Conservation (phyloP, 2,113 vertebrate species). For the Paracanthobrama guichenoti region DNA sequence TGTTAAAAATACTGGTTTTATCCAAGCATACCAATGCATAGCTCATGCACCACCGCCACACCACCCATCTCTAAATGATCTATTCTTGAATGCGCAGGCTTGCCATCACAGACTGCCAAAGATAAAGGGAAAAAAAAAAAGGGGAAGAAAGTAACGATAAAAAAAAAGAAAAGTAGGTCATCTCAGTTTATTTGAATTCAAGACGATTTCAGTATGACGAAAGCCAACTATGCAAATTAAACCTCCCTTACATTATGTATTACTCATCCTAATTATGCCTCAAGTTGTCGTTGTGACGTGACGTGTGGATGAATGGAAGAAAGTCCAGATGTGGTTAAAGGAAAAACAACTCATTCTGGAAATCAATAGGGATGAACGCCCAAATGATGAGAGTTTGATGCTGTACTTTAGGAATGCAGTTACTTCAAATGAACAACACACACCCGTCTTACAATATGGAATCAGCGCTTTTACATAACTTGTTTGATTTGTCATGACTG, state of each 20-base stretch:
- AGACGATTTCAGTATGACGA: neutral
- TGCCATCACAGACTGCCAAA: conserved; percentile 3
- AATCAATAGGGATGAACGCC: neutral
- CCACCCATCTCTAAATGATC: conserved; percentile 5
- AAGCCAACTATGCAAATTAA: neutral
- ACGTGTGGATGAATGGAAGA: neutral
- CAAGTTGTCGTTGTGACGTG: neutral
- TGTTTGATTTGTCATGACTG: neutral
- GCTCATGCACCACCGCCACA: neutral
- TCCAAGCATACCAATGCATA: neutral
- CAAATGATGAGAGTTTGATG: neutral
- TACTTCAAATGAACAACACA: neutral
- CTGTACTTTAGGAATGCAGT: conserved; percentile 13
- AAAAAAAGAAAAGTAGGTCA: conserved; percentile 5
- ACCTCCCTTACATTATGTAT: neutral
- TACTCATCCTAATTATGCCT: neutral
- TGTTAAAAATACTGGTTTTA: neutral
- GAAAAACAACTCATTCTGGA: neutral
- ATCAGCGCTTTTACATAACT: neutral
- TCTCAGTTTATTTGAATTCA: neutral
- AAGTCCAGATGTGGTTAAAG: neutral
- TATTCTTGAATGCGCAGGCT: conserved; percentile 24
- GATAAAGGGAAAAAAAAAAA: neutral
- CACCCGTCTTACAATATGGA: conserved; percentile 16
- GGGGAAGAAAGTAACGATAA: neutral